Conservation (phyloP, 2,888 invertebrate genomes). For the Apoderus coryli region DNA sequence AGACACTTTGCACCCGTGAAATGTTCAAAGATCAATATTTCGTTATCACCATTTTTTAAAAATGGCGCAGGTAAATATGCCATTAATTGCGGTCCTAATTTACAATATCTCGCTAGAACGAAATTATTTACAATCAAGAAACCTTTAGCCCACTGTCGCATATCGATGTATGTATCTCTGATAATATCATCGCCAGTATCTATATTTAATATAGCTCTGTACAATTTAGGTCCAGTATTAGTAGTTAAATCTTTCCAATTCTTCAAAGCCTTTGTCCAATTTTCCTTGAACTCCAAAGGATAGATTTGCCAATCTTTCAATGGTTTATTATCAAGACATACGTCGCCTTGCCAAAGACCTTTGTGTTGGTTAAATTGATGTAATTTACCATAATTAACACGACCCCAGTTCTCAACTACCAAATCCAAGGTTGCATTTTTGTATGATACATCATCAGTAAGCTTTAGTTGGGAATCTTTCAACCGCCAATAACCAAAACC, state of each 20-base stretch:
- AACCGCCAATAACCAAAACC: conserved; percentile 34
- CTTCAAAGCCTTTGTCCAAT: conserved; percentile 27
- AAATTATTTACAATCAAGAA: conserved; percentile 71
- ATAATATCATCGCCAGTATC: conserved; percentile 34
- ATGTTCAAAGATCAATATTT: conserved; percentile 30
- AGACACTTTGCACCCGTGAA: too few species aligned
- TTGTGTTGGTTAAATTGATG: conserved; percentile 31
- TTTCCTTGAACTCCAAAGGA: conserved; percentile 38
- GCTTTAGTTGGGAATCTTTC: conserved; percentile 24
- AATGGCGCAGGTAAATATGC: conserved; percentile 70
- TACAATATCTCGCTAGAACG: conserved; percentile 70
- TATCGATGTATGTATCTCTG: conserved; percentile 63
- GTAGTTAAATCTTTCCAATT: conserved; percentile 52
- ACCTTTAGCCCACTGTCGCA: conserved; percentile 77
- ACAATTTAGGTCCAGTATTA: conserved; percentile 48
- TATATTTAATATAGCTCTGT: conserved; percentile 35
- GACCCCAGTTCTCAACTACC: conserved; percentile 65
- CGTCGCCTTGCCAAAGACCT: conserved; percentile 32
- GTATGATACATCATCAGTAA: conserved; percentile 19
- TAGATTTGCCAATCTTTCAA: conserved; percentile 34
- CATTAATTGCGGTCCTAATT: conserved; percentile 66
- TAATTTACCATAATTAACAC: conserved; percentile 43
- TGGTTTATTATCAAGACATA: conserved; percentile 30
- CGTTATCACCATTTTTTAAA: conserved; percentile 39
- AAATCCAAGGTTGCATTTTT: conserved; percentile 29